A percentile compares a stretch with the other conserved stretches of the same genome.
Conservation (phyloP, 2,113 vertebrate species). For the Rhipidura dahli region DNA sequence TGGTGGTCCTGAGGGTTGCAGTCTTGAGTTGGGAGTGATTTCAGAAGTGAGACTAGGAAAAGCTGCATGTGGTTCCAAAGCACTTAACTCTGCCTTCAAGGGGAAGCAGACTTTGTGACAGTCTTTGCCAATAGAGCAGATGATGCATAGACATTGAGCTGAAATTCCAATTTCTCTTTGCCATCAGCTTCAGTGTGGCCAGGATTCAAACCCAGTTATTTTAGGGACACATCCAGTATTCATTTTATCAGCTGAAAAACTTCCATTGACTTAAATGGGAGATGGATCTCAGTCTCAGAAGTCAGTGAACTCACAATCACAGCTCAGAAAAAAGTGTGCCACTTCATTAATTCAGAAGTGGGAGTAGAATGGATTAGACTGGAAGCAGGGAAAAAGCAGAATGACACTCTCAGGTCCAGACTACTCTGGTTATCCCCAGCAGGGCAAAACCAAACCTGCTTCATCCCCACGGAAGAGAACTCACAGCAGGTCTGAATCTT, state of each 20-base stretch:
- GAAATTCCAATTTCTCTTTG: slow-evolving; percentile 2
- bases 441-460: neutral
- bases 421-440: neutral
- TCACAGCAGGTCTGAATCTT: neutral
- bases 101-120: neutral
- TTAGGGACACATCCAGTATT: neutral
- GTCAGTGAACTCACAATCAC: neutral
- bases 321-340: neutral
- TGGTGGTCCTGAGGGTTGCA: neutral
- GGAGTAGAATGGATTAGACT: neutral
- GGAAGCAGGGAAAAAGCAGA: neutral
- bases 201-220: slow-evolving; percentile 3
- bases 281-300: neutral
- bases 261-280: neutral
- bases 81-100: slow-evolving; percentile 3
- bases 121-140: neutral
- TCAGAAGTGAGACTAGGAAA: neutral
- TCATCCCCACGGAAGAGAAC: neutral
- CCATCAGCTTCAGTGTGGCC: neutral
- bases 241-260: neutral
- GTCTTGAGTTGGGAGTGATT: neutral
- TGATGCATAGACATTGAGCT: neutral
- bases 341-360: neutral
- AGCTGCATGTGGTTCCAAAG: neutral
- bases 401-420: neutral